Evolutionary conservation across 2,113 vertebrate species (phyloP), one percentile per base, ranked within the genome.

Genomic region (Chamaea fasciata): DNA sequence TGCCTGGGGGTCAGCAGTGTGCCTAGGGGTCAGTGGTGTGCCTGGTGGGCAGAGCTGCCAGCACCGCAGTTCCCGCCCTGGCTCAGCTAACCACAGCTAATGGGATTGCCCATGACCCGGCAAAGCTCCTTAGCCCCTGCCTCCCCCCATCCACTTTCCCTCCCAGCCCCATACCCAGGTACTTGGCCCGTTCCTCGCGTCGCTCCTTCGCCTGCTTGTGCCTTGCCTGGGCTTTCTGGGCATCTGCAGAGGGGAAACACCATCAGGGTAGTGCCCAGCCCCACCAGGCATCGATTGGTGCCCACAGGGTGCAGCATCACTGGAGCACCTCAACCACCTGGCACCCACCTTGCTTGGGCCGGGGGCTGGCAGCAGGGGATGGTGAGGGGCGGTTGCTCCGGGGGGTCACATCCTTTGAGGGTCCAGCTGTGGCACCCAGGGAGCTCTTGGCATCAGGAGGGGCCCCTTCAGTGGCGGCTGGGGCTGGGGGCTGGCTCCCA

Each of bases 131-230:
- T 96, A 94, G 86, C 77, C 79, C 65, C 57, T 46, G 28, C 62
- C 57, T 44, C 56, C 31, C 39, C 20, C 19, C 35, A 20, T 20
- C 12, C 87, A 84, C 91, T 92, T 92, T 95, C 94, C 76, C 94
- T 96, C 68, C 83, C 13, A 6, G 50, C 44, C 31, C 63, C 67
- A 0, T 94, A 99, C 99, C 99, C 55, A 99, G 98, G 97, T 99
- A 99, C 97, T 99, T 99, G 95, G 99, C 99, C 69, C 99, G 98
- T 59, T 99, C 99, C 93, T 99, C 99, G 21, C 99, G 97, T 26
- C 99, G 98, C 92, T 99, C 99, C 95, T 99, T 99, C 0, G 99
- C 99, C 87, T 98, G 98, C 89, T 98, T 99, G 97, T 99, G 99
- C 87, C 99, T 98, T 14, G 99, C 99, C 80, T 99, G 98, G 67